A percentile compares a stretch with the other conserved stretches of the same genome.
Conservation (phyloP, 2,797 vertebrate genomes). For the Tinamus major region DNA sequence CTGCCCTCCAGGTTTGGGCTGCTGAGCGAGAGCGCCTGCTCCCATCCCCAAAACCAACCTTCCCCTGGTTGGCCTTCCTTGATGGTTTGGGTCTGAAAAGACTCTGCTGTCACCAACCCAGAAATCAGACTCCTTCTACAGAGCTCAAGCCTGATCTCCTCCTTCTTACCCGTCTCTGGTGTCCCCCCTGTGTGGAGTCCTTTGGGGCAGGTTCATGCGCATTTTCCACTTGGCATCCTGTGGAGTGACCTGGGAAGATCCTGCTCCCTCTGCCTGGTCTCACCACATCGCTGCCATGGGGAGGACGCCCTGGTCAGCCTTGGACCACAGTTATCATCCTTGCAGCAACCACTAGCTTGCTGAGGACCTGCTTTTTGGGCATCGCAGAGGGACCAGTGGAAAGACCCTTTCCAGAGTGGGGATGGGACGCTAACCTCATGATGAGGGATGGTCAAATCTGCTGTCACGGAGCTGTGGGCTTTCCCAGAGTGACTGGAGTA, state of each 20-base stretch:
- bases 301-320: too few relatives aligned
- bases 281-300: not conserved
- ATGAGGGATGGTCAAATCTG: not conserved
- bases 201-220: too few relatives aligned
- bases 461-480: not conserved
- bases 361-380: not conserved
- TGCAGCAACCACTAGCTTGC: rapidly evolving
- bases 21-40: not conserved
- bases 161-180: not conserved
- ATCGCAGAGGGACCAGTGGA: not conserved
- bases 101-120: not conserved
- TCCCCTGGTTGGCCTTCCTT: not conserved
- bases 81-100: not conserved
- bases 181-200: not conserved
- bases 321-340: rapidly evolving
- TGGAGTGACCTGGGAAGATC: not conserved
- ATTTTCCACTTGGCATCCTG: not conserved
- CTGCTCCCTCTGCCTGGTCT: too few relatives aligned
- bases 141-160: not conserved
- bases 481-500: not conserved
- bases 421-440: not conserved
- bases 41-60: not conserved
- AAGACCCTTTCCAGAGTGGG: not conserved
- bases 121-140: not conserved
- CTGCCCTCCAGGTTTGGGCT: not conserved